Percentiles rank a stretch among this genome's conserved stretches.
Conservation (phyloP, 2,113 vertebrate species). For the Anarrhichthys ocellatus region DNA sequence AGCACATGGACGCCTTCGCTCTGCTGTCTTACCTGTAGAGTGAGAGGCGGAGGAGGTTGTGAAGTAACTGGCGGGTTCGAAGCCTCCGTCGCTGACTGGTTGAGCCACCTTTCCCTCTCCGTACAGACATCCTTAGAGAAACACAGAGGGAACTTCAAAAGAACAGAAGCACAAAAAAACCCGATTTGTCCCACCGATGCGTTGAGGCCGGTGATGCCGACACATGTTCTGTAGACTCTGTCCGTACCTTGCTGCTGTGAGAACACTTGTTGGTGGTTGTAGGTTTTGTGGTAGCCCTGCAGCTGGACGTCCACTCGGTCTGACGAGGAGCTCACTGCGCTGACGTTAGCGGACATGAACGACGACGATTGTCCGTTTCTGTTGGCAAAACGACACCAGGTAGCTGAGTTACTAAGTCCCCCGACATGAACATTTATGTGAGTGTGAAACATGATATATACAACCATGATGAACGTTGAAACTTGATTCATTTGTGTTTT, state of each 20-base stretch:
- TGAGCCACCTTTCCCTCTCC: conserved; percentile 63
- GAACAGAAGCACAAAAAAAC: neutral
- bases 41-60: conserved; percentile 52
- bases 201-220: neutral
- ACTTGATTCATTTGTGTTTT: too few relatives aligned
- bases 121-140: conserved; percentile 60
- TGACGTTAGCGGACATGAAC: conserved; percentile 57
- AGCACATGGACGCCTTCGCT: too few relatives aligned
- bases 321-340: conserved; percentile 46
- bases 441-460: too few relatives aligned
- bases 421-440: neutral
- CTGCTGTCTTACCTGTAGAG: conserved; percentile 55
- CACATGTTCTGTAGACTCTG: neutral
- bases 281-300: conserved; percentile 61
- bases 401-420: too few relatives aligned
- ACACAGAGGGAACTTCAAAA: conserved; percentile 1
- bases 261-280: conserved; percentile 65
- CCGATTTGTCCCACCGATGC: accelerated
- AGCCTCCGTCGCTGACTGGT: conserved; percentile 55
- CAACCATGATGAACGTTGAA: neutral
- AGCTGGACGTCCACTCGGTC: conserved; percentile 53
- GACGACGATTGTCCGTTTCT: conserved; percentile 57
- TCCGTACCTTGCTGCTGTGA: conserved; percentile 67
- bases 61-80: conserved; percentile 62
- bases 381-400: neutral